phyloP scores from a whole-genome alignment of 1,140 invertebrate species.

The Megalopta genalis region DNA sequence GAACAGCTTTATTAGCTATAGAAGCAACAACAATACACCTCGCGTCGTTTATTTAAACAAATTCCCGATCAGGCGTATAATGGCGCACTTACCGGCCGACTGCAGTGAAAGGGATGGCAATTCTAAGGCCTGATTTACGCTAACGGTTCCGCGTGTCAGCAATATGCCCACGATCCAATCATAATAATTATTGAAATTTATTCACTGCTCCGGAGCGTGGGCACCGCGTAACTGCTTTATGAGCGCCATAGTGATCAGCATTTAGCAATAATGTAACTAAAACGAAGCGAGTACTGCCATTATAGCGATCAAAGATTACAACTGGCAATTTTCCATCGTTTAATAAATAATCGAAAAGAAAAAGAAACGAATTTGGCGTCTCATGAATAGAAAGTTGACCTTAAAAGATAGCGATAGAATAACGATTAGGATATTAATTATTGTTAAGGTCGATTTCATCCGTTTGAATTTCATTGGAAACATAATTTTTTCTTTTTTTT shows the following conservation, averaged over 20 bases:
- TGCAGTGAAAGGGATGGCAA: not conserved
- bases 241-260: not conserved
- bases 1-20: not conserved
- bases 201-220: not conserved
- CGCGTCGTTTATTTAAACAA: not conserved
- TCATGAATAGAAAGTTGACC: not conserved
- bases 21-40: too few relatives aligned
- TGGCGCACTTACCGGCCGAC: not conserved
- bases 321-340: not conserved
- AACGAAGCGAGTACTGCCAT: not conserved
- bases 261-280: not conserved
- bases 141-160: slow-evolving; percentile 1
- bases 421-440: not conserved
- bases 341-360: too few relatives aligned
- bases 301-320: not conserved
- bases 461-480: too few relatives aligned
- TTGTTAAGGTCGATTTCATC: too few relatives aligned
- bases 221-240: not conserved
- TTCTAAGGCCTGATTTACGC: not conserved
- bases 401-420: too few relatives aligned
- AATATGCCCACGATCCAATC: not conserved
- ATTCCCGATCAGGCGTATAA: not conserved
- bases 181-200: not conserved
- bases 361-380: not conserved
- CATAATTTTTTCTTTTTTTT: too few relatives aligned